These are phyloP conservation scores for Mellilla xanthometata DNA, from an alignment of 2,888 invertebrate species.

Conservation along the genomic window DNA sequence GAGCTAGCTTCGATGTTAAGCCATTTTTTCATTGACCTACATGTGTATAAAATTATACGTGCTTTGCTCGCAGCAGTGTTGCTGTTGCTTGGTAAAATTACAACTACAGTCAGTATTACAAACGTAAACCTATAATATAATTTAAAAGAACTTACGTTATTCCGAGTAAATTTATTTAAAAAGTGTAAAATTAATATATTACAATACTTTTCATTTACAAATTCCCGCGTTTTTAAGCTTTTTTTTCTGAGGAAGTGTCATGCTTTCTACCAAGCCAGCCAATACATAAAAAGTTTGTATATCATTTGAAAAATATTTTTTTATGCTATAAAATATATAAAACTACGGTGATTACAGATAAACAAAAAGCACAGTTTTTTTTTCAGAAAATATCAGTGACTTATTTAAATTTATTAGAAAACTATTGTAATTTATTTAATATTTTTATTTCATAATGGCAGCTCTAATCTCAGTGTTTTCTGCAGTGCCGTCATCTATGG, in stretches of 20 bases:
- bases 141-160: constrained; percentile 38
- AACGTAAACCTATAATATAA: too few relatives aligned
- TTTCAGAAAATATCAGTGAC: too few relatives aligned
- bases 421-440: too few relatives aligned
- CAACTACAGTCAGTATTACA: constrained; percentile 14
- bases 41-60: constrained; percentile 77
- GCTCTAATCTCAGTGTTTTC: too few relatives aligned
- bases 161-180: constrained; percentile 17
- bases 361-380: too few relatives aligned
- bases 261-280: constrained; percentile 16
- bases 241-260: constrained; percentile 13
- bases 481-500: too few relatives aligned
- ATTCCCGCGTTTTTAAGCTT: constrained; percentile 28
- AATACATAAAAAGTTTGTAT: background rate
- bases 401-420: too few relatives aligned
- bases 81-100: constrained; percentile 46
- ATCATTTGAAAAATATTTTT: too few relatives aligned
- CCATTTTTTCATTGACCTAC: constrained; percentile 83
- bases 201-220: constrained; percentile 24
- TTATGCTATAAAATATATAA: too few relatives aligned
- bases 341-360: too few relatives aligned
- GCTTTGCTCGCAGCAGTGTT: constrained; percentile 70
- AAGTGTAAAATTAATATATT: background rate
- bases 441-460: too few relatives aligned
- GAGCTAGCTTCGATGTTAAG: constrained; percentile 73